Evolutionary conservation across 2,113 vertebrate genomes (phyloP), one percentile per base, ranked within the genome.

Genomic region (Caranx melampygus): DNA sequence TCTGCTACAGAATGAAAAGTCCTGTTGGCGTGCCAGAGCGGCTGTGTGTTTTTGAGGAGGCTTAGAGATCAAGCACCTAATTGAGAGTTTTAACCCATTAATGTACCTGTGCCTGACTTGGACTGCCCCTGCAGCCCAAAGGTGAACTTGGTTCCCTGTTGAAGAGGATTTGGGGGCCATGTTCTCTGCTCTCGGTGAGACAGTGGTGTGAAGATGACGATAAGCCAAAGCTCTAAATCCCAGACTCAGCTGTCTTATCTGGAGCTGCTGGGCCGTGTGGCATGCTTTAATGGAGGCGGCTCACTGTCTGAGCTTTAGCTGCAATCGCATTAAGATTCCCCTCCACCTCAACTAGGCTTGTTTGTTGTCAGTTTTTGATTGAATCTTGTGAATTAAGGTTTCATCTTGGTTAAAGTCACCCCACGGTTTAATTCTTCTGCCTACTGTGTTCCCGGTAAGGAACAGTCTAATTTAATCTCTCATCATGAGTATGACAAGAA

Each of bases 221-320:
- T 95, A 95, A 94, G 92, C 93, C 92, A 91, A 93, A 94, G 94
- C 93, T 88, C 73, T 94, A 95, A 95, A 94, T 94, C 93, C 94
- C 87, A 88, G 93, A 93, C 92, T 95, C 93, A 95, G 93, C 93
- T 92, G 92, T 93, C 93, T 95, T 95, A 95, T 95, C 94, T 90
- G 87, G 87, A 88, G 91, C 91, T 93, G 91, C 94, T 92, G 92
- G 91, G 90, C 91, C 89, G 89, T 88, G 92, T 89, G 93, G 91
- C 92, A 89, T 87, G 91, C 93, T 94, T 94, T 94, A 94, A 95
- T 94, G 90, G 93, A 93, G 94, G 92, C 91, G 89, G 91, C 91
- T 94, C 93, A 89, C 92, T 92, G 93, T 94, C 93, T 94, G 92
- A 91, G 94, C 91, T 94, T 94, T 81, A 93, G 92, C 90, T 91